Base-by-base conservation (phyloP, 2,888 invertebrate genomes). In the Parnassius glacialis region DNA sequence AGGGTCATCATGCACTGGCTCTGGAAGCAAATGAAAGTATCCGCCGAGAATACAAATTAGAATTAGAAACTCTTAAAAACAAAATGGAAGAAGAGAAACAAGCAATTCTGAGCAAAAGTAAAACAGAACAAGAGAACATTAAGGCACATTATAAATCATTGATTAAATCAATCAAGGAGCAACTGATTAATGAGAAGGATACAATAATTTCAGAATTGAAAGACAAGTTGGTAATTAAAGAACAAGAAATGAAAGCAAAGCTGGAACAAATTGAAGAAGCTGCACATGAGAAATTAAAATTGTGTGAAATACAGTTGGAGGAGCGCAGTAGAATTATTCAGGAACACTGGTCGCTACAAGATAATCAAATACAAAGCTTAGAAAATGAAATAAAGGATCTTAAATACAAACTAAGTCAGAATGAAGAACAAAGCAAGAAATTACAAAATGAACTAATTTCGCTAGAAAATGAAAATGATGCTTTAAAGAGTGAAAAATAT, bases 21-120 rank as follows among this genome's bases (percentile, higher is more conserved):
- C 65, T 92, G 65, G 90, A 92, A 73, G 92, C 92, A 5, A 92
- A 92, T 75, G 92, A 92, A 70, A 92, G 91, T 65, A 92, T 92
- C 59, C 76, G 92, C 67, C 78, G 88, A 48, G 92, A 92, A 71
- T 92, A 92, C 65, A 92, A 89, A 78, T 79, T 75, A 13, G 91
- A 92, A 70, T 70, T 91, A 45, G 92, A 92, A 78, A 77, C 81
- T 48, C 71, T 92, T 2, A 91, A 89, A 76, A 57, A 70, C 5
- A 91, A 90, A 79, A 73, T 87, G 59, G 91, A 92, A 62, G 92
- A 92, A 69, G 92, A 92, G 77, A 89, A 91, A 69, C 86, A 83
- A 69, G 60, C 70, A 47, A 83, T 90, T 9, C 71, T 86, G 13
- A 80, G 66, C 60, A 88, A 85, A 74, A 80, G 74, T 48, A 90